These are phyloP conservation scores for Ichneumon xanthorius DNA, from an alignment of 2,888 invertebrate species.

Conservation along the genomic window DNA sequence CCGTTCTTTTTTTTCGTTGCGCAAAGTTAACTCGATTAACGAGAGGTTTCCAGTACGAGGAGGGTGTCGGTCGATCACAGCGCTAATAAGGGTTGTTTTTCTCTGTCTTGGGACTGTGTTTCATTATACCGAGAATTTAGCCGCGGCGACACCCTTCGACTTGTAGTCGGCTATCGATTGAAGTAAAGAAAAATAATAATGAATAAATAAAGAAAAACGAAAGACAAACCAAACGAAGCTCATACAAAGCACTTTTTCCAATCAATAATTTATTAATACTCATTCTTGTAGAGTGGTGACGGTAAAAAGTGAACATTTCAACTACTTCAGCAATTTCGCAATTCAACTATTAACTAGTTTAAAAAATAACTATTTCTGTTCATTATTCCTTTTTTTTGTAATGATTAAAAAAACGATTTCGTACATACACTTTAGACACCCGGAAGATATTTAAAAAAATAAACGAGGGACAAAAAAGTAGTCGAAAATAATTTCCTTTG, in stretches of 20 bases:
- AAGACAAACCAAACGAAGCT: background rate
- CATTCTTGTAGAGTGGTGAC: background rate
- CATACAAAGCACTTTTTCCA: background rate
- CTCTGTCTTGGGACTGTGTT: conserved; percentile 16
- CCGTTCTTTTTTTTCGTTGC: conserved; percentile 35
- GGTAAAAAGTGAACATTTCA: background rate
- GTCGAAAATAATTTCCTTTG: background rate
- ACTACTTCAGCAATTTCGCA: background rate
- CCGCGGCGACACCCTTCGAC: background rate
- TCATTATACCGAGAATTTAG: conserved; percentile 6
- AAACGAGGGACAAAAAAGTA: background rate
- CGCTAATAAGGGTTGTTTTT: conserved; percentile 58
- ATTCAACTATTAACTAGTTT: background rate
- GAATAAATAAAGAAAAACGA: background rate
- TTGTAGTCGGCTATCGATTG: background rate
- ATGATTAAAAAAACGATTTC: background rate
- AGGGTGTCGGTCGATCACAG: conserved; percentile 61
- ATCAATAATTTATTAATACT: background rate
- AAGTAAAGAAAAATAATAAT: background rate
- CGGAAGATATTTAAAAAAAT: background rate
- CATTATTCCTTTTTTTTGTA: background rate
- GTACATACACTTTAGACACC: background rate
- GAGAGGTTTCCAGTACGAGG: conserved; percentile 53
- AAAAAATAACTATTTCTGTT: background rate
- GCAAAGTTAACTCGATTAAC: conserved; percentile 57